Percentiles rank a stretch among this genome's conserved stretches.
Conservation (phyloP, 2,797 vertebrate species). For the Miichthys miiuy region DNA sequence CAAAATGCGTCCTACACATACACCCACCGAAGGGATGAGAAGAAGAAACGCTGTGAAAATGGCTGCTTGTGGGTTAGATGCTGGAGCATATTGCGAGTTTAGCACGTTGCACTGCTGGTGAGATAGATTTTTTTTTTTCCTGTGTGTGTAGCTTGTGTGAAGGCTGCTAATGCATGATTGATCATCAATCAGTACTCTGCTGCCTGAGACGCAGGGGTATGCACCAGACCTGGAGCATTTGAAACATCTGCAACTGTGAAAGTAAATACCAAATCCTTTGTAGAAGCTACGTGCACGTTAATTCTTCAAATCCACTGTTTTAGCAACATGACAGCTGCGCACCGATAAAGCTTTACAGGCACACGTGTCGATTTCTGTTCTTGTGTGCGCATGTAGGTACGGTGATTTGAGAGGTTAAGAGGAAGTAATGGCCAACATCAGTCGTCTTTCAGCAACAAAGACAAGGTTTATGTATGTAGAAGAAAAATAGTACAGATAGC, state of each 20-base stretch:
- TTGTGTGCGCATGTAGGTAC: background rate
- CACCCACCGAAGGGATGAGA: conserved; percentile 16
- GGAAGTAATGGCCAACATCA: conserved; percentile 18
- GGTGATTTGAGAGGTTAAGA: background rate
- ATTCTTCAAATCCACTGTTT: background rate
- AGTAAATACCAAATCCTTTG: background rate
- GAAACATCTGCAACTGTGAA: conserved; percentile 39
- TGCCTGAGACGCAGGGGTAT: conserved; percentile 18
- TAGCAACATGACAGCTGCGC: background rate
- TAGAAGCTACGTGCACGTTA: background rate
- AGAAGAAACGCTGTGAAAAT: conserved; percentile 8
- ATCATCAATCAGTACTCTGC: conserved; percentile 62
- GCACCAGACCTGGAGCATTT: conserved; percentile 25
- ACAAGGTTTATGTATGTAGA: background rate
- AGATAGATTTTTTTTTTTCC: conserved; percentile 23
- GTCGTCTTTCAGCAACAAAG: background rate
- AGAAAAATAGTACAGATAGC: background rate
- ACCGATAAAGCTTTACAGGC: background rate
- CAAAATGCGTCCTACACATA: conserved; percentile 48
- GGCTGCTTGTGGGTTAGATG: conserved; percentile 13
- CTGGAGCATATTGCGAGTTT: conserved; percentile 24
- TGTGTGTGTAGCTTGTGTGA: conserved; percentile 17
- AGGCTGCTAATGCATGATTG: conserved; percentile 58
- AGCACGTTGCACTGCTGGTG: conserved; percentile 7
- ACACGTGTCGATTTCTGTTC: too few relatives aligned